phyloP scores from a whole-genome alignment of 1,140 invertebrate species.

The Rhopalosiphum maidis region DNA sequence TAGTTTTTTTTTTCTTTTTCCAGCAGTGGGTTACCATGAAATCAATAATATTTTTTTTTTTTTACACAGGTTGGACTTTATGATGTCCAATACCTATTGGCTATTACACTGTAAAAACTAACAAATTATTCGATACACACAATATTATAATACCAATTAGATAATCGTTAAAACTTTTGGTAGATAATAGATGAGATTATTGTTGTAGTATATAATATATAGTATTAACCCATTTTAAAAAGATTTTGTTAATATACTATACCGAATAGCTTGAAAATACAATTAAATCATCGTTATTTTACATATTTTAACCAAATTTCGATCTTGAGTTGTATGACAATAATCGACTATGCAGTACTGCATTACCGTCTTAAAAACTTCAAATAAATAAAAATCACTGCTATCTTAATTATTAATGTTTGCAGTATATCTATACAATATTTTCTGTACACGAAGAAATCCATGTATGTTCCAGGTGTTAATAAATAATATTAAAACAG shows the following conservation, averaged over 20 bases:
- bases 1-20: not conserved
- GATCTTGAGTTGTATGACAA: not conserved
- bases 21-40: fast-evolving
- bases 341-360: not conserved
- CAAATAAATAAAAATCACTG: not conserved
- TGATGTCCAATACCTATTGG: not conserved
- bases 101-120: not conserved
- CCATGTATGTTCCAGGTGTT: not conserved
- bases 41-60: not conserved
- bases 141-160: not conserved
- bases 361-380: not conserved
- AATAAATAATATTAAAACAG: not conserved
- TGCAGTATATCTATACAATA: not conserved
- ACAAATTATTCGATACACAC: too few relatives aligned
- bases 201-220: not conserved
- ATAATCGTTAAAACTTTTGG: not conserved
- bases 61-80: not conserved
- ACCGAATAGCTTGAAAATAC: not conserved
- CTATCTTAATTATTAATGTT: not conserved
- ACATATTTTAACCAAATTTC: not conserved
- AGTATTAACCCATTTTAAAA: not conserved
- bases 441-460: not conserved
- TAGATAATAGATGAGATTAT: too few relatives aligned
- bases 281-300: not conserved
- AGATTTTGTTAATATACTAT: not conserved